Conservation (phyloP, 2,888 invertebrate genomes). For the Drosophila greeni region DNA sequence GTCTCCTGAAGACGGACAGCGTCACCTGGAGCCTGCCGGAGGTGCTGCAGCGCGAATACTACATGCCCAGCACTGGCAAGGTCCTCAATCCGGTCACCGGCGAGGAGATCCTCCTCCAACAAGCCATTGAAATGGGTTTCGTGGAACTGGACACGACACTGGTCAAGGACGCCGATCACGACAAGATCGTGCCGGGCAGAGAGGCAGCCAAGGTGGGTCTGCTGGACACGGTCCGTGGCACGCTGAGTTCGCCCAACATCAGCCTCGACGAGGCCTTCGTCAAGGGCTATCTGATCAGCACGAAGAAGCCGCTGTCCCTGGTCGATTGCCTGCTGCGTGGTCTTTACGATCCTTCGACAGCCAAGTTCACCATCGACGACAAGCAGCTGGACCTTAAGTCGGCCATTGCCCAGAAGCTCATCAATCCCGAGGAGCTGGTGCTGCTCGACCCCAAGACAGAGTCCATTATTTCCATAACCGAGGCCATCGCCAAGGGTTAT, state of each 20-base stretch:
- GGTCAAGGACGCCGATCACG: constrained; percentile 86
- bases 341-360: constrained; percentile 87
- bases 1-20: constrained; percentile 85
- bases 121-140: constrained; percentile 86
- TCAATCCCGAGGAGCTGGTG: constrained; percentile 87
- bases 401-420: constrained; percentile 86
- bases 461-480: constrained; percentile 88
- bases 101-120: constrained; percentile 85
- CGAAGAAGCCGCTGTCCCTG: constrained; percentile 88
- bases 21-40: constrained; percentile 86
- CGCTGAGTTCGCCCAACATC: constrained; percentile 84
- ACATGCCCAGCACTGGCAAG: constrained; percentile 85
- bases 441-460: constrained; percentile 89
- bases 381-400: constrained; percentile 85
- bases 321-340: constrained; percentile 91
- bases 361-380: constrained; percentile 85
- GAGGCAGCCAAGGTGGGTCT: constrained; percentile 86
- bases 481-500: constrained; percentile 87
- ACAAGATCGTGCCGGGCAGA: constrained; percentile 83
- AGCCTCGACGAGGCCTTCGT: constrained; percentile 88
- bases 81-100: constrained; percentile 89
- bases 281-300: constrained; percentile 89
- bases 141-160: constrained; percentile 86
- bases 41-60: constrained; percentile 87
- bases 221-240: constrained; percentile 85